phyloP scores from a whole-genome alignment of 2,113 vertebrate species.

The Oreochromis tanganicae region DNA sequence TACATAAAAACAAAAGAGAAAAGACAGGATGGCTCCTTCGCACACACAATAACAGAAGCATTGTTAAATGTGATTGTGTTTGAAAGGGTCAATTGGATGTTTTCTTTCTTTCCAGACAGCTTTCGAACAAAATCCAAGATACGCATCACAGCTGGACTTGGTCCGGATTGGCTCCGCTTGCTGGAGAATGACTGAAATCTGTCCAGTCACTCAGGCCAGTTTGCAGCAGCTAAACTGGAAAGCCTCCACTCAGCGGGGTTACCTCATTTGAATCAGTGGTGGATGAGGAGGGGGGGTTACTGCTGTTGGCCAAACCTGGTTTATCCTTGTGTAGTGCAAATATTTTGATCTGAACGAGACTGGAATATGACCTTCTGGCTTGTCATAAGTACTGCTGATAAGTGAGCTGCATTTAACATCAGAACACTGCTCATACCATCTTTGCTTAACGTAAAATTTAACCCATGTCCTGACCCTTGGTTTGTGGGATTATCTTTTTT shows the following conservation, averaged over 20 bases:
- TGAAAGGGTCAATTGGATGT: conserved; percentile 34
- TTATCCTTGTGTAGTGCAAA: background rate
- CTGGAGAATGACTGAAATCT: conserved; percentile 20
- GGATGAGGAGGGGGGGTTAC: background rate
- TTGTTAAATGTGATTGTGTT: conserved; percentile 23
- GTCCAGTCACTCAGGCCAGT: conserved; percentile 34
- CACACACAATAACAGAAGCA: background rate
- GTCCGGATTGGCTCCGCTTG: conserved; percentile 38
- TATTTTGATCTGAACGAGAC: background rate
- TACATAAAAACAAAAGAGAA: background rate
- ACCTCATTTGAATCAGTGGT: conserved; percentile 3
- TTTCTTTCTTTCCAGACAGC: conserved; percentile 30
- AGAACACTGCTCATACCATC: background rate
- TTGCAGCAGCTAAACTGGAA: conserved; percentile 26
- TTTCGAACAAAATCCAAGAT: conserved; percentile 13
- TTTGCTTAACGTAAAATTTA: background rate
- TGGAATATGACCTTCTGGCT: background rate
- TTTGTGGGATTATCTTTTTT: background rate
- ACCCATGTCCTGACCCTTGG: background rate
- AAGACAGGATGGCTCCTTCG: background rate
- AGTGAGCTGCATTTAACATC: background rate
- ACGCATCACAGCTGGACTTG: conserved; percentile 28
- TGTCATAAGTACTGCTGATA: background rate
- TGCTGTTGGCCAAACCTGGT: background rate
- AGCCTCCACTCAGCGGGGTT: conserved; percentile 18